Conservation (phyloP, 1,140 invertebrate genomes). For the Apolygus lucorum region DNA sequence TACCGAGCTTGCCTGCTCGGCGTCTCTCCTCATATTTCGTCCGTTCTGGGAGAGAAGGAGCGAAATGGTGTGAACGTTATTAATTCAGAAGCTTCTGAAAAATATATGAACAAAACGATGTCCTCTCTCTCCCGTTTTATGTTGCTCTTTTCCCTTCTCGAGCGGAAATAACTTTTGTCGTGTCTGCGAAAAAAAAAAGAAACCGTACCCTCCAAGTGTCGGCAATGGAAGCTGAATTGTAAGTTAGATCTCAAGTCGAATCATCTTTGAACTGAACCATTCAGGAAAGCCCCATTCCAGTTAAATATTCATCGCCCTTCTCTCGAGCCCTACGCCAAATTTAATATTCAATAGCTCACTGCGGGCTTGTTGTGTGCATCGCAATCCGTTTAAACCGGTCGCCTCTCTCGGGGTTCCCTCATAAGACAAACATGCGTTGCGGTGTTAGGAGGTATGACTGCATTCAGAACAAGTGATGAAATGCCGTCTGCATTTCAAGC, state of each 20-base stretch:
- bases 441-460: background rate
- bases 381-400: background rate
- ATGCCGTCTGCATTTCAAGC: background rate
- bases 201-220: background rate
- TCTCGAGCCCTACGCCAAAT: background rate
- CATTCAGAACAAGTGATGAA: background rate
- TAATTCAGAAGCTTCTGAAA: no score
- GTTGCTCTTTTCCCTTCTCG: no score
- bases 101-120: no score
- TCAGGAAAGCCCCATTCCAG: background rate
- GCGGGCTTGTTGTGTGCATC: constrained; percentile 7
- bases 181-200: no score
- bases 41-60: no score
- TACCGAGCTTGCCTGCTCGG: no score
- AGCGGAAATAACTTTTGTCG: no score
- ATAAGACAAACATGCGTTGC: background rate
- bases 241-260: background rate
- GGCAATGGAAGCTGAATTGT: background rate
- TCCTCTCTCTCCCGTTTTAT: no score
- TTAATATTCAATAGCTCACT: constrained; percentile 9
- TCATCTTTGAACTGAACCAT: constrained; percentile 2
- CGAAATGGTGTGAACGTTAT: no score
- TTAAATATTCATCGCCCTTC: constrained; percentile 11
- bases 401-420: background rate
- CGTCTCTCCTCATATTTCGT: no score